A percentile compares a stretch with the other conserved stretches of the same genome.
These are phyloP conservation scores for Saccopteryx bilineata DNA, from an alignment of 2,113 vertebrate species.

Conservation along the genomic window DNA sequence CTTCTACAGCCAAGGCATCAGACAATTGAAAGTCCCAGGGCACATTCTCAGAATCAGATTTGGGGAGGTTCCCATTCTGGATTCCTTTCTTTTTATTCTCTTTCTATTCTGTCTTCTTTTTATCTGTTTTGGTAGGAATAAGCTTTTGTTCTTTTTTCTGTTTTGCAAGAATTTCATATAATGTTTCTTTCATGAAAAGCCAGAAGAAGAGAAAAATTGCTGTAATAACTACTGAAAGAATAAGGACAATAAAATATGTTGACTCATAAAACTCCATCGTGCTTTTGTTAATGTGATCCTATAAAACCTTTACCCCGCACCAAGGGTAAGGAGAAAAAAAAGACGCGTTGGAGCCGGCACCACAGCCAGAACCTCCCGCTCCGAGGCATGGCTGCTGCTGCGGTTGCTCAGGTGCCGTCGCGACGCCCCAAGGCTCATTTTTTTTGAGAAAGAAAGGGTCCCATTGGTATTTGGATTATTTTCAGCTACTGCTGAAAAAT, in stretches of 20 bases:
- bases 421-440: no score
- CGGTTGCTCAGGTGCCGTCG: background rate
- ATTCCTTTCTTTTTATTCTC: conserved; percentile 98
- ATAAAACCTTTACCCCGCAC: conserved; percentile 82
- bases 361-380: background rate
- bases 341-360: conserved; percentile 43
- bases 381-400: conserved; percentile 58
- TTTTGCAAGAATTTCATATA: conserved; percentile 96
- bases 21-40: conserved; percentile 92
- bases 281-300: conserved; percentile 85
- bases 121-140: conserved; percentile 92
- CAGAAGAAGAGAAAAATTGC: conserved; percentile 99
- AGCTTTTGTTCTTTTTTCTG: conserved; percentile 96
- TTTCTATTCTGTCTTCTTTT: conserved; percentile 97
- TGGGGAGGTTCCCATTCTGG: conserved; percentile 90
- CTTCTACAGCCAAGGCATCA: conserved; percentile 89
- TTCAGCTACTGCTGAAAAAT: background rate
- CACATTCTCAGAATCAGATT: conserved; percentile 94
- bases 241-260: conserved; percentile 96
- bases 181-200: conserved; percentile 99
- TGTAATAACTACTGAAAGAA: conserved; percentile 95
- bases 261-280: conserved; percentile 98
- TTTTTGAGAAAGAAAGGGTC: background rate
- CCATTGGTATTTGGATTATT: background rate
- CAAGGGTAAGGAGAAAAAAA: background rate